phyloP scores from a whole-genome alignment of 1,140 invertebrate species.

The Caenorhabditis inopinata region DNA sequence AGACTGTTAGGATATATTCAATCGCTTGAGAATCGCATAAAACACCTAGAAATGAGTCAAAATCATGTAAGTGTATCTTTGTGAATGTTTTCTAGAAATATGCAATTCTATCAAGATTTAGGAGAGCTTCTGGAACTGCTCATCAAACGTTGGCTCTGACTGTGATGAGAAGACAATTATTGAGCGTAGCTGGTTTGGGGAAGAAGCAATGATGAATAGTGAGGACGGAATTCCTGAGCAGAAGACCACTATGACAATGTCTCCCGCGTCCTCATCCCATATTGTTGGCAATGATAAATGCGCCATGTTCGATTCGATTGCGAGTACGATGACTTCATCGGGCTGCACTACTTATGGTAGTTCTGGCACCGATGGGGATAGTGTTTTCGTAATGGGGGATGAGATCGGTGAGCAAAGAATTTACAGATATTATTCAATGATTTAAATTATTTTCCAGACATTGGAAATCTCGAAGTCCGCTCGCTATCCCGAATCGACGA shows the following conservation, averaged over 20 bases:
- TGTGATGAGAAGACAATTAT: slow-evolving; percentile 46
- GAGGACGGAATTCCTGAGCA: background rate
- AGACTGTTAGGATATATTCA: slow-evolving; percentile 81
- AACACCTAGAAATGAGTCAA: slow-evolving; percentile 76
- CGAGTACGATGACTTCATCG: slow-evolving; percentile 47
- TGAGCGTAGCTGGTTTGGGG: slow-evolving; percentile 16
- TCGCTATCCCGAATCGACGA: slow-evolving; percentile 2
- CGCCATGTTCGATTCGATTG: slow-evolving; percentile 14
- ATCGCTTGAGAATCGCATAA: slow-evolving; percentile 80
- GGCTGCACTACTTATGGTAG: slow-evolving; percentile 45
- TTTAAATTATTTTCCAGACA: background rate
- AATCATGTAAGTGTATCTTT: background rate
- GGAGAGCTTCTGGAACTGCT: slow-evolving; percentile 41
- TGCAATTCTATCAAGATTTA: background rate
- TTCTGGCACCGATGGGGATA: slow-evolving; percentile 44
- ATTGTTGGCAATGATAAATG: slow-evolving; percentile 17
- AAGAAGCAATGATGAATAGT: slow-evolving; percentile 27
- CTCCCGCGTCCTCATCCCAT: slow-evolving; percentile 1
- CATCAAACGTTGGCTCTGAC: slow-evolving; percentile 37
- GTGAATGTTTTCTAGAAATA: background rate
- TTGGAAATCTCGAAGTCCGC: background rate
- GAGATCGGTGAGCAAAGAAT: slow-evolving; percentile 37
- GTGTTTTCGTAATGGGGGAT: slow-evolving; percentile 47
- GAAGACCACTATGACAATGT: background rate
- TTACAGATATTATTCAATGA: no score